Evolutionary conservation across 2,888 invertebrate species (phyloP), one percentile per base, ranked within the genome.

Genomic region (Anthophora plumipes): DNA sequence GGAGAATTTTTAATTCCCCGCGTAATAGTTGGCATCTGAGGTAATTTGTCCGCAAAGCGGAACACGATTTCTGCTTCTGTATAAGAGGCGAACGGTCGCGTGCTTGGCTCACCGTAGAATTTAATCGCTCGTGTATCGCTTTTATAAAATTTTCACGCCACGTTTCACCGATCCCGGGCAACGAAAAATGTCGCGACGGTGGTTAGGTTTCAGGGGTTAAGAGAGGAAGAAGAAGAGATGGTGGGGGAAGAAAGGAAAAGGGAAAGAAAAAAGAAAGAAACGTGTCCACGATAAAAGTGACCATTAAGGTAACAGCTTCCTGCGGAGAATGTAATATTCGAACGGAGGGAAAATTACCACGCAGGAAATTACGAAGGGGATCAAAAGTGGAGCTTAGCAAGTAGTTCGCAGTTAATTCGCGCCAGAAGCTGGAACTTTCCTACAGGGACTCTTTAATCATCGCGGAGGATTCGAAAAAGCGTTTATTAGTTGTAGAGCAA

Each of bases 371-470:
- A 70, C 77, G 52, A 54, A 50, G 64, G 39, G 59, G 64, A 66
- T 70, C 70, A 66, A 66, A 79, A 77, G 70, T 60, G 77, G 79
- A 79, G 79, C 77, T 79, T 75, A 59, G 77, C 76, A 39, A 50
- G 67, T 67, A 74, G 60, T 74, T 79, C 77, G 69, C 77, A 66
- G 79, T 70, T 77, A 77, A 79, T 70, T 78, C 67, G 68, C 77
- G 63, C 75, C 60, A 52, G 9, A 39, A 9, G 46, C 60, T 60
- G 52, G 22, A 70, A 77, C 77, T 70, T 70, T 54, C 20, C 64
- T 60, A 31, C 46, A 3, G 31, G 25, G 52, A 17, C 64, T 70
- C 64, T 79, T 77, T 79, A 77, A 79, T 79, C 77, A 70, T 54
- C 54, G 41, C 64, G 54, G 61, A 60, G 4, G 52, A 70, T 66